phyloP scores from a whole-genome alignment of 2,113 vertebrate species.

The Nerophis lumbriciformis region DNA sequence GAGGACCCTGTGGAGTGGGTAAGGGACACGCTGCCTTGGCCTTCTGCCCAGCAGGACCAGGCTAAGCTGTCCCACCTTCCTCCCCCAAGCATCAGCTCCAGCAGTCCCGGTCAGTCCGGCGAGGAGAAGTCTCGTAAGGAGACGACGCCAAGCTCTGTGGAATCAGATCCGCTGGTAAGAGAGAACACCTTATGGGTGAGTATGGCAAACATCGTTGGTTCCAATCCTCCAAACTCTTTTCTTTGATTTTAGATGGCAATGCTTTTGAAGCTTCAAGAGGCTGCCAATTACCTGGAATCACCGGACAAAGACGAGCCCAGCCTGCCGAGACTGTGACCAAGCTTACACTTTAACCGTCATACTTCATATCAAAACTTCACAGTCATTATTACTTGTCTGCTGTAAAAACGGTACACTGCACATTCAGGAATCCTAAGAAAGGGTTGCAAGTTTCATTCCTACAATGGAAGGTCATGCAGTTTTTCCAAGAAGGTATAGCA shows the following conservation, averaged over 20 bases:
- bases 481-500: slow-evolving; percentile 5
- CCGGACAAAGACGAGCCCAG: slow-evolving; percentile 90
- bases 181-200: neutral
- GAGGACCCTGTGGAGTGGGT: slow-evolving; percentile 99
- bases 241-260: slow-evolving; percentile 86
- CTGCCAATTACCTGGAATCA: slow-evolving; percentile 96
- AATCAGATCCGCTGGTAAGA: slow-evolving; percentile 90
- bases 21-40: slow-evolving; percentile 93
- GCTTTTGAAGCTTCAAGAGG: slow-evolving; percentile 97
- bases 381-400: slow-evolving; percentile 6
- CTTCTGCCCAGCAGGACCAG: slow-evolving; percentile 92
- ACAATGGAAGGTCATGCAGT: slow-evolving; percentile 15
- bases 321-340: slow-evolving; percentile 75
- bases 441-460: slow-evolving; percentile 25
- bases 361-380: slow-evolving; percentile 12
- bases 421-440: slow-evolving; percentile 40
- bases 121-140: slow-evolving; percentile 87
- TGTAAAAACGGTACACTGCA: slow-evolving; percentile 20
- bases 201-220: neutral
- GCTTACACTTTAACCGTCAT: slow-evolving; percentile 14
- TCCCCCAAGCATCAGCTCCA: slow-evolving; percentile 82
- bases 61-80: slow-evolving; percentile 94
- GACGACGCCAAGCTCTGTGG: slow-evolving; percentile 87
- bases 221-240: neutral
- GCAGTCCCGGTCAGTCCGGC: slow-evolving; percentile 77